Evolutionary conservation across 2,888 invertebrate genomes (phyloP), one percentile per base, ranked within the genome.

Genomic region (Platycnemis pennipes): DNA sequence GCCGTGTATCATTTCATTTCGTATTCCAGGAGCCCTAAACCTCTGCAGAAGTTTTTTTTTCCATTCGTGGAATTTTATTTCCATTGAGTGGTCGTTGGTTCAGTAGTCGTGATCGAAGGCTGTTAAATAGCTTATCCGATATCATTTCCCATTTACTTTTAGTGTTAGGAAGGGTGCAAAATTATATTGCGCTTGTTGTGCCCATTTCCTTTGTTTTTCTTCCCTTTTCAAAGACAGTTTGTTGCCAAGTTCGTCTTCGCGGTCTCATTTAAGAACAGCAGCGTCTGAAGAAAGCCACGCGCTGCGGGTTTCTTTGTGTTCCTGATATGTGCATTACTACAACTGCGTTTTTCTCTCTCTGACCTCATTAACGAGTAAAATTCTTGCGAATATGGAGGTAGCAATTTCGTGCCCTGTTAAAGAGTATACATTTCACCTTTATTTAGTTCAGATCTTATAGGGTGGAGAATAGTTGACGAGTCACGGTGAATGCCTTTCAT

Each of bases 51-150:
- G 31, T 1, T 77, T 77, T 77, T 31, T 37, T 77, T 77, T 49
- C 19, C 16, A 77, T 77, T 2, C 77, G 37, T 37, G n/a, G 77
- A 77, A 77, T 77, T 31, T 77, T 37, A 77, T 77, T 77, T 37
- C 77, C 77, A 77, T 77, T 37, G 77, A 77, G 77, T 77, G 77
- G 77, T 77, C 77, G 77, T 37, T 77, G 77, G 77, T 37, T 77
- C 16, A 11, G 77, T 77, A 16, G 31, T 77, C 31, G 11, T 37
- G 77, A 77, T 77, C 77, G 77, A 77, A 37, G 37, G 37, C 31
- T 77, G 77, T 77, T 1, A 77, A 77, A 77, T 77, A 37, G 37
- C n/a, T 77, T 77, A 77, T 77, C 77, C 77, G 77, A 77, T 77
- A 77, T 77, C 77, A 77, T 77, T 77, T 77, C 37, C 26, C 77